These are phyloP conservation scores for Philonicus albiceps DNA, from an alignment of 2,888 invertebrate species.

Conservation along the genomic window DNA sequence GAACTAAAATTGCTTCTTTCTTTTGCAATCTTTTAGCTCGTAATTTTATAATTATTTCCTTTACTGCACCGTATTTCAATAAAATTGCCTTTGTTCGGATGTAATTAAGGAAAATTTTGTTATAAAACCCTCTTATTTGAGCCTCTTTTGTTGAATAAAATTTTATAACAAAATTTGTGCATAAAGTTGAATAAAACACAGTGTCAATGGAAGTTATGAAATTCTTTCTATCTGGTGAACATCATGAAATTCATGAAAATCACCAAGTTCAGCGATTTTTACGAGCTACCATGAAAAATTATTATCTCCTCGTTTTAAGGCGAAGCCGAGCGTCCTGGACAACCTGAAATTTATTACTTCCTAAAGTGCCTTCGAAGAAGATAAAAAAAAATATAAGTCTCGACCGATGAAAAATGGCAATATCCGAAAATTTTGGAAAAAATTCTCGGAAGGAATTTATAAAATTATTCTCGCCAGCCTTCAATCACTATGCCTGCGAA, in stretches of 20 bases:
- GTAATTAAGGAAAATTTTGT: neutral
- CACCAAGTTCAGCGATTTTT: neutral
- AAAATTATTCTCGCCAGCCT: conserved; percentile 29
- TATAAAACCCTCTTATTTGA: neutral
- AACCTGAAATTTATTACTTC: conserved; percentile 19
- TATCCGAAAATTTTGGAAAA: neutral
- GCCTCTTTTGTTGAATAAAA: neutral
- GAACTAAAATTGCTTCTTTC: neutral
- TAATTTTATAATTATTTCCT: neutral
- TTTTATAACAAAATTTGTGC: neutral
- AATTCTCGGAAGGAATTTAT: conserved; percentile 9
- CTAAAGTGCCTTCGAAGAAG: neutral
- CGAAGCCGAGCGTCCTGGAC: neutral
- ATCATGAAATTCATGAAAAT: neutral
- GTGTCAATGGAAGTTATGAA: neutral
- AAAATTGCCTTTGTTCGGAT: neutral
- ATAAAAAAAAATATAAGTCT: neutral
- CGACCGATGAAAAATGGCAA: neutral
- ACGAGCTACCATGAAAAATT: conserved; percentile 12
- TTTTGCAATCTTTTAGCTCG: neutral
- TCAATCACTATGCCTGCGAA: neutral
- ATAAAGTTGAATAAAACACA: neutral
- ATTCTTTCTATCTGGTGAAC: neutral
- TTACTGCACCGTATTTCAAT: neutral
- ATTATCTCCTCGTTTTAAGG: neutral